A percentile compares a stretch with the other conserved stretches of the same genome.
phyloP scores from a whole-genome alignment of 92 coral and sea anemone species.

The Porites divaricata region DNA sequence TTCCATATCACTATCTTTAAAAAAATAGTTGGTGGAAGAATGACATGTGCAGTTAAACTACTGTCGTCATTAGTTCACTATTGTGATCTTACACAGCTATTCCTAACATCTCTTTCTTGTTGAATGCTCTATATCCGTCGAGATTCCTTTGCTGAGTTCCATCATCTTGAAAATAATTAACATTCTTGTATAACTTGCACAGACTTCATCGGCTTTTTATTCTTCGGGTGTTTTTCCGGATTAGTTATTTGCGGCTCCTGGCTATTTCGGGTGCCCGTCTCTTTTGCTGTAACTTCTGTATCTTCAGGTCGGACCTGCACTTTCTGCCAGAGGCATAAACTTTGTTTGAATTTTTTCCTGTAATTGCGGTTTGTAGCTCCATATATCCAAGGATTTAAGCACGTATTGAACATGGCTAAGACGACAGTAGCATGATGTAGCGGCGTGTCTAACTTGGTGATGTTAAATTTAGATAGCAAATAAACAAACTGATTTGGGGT shows the following conservation, averaged over 20 bases:
- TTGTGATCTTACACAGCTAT: no score
- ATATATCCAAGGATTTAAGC: constrained; percentile 89
- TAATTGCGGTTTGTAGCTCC: constrained; percentile 78
- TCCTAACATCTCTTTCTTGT: no score
- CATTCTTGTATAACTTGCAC: neutral
- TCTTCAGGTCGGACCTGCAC: constrained; percentile 30
- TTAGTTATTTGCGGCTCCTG: neutral
- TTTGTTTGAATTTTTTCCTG: constrained; percentile 54
- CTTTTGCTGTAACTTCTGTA: constrained; percentile 18
- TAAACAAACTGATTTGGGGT: constrained; percentile 87
- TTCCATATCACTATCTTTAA: no score
- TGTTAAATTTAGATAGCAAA: constrained; percentile 70
- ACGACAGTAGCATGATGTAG: constrained; percentile 80
- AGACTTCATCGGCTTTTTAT: no score
- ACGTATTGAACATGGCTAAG: constrained; percentile 76
- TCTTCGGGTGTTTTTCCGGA: neutral
- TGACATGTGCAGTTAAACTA: no score
- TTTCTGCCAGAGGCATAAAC: constrained; percentile 43
- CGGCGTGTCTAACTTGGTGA: constrained; percentile 66
- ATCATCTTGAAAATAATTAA: no score
- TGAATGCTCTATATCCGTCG: no score
- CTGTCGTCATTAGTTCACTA: no score
- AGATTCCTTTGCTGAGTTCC: no score
- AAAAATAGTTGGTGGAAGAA: no score
- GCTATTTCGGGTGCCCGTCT: constrained; percentile 14